A percentile compares a stretch with the other conserved stretches of the same genome.
Evolutionary conservation across 2,113 vertebrate species (phyloP).

Genomic region (Daubentonia madagascariensis): DNA sequence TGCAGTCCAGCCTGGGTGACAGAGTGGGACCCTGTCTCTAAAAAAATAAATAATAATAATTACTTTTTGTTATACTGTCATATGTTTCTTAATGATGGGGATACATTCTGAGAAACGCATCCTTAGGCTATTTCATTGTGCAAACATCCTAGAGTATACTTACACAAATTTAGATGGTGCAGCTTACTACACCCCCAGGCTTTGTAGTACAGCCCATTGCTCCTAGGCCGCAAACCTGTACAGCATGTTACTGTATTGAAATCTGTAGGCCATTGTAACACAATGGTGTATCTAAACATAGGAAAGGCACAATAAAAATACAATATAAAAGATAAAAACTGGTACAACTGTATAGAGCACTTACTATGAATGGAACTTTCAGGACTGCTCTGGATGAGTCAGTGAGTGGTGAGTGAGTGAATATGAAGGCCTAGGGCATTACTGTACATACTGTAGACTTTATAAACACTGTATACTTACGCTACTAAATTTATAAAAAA

Average conservation of each 20-base stretch:
- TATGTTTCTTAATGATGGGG: background rate
- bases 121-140: background rate
- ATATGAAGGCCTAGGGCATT: background rate
- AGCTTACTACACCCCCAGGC: background rate
- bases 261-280: background rate
- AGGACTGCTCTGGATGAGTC: background rate
- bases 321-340: background rate
- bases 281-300: background rate
- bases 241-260: background rate
- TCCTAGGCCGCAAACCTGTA: background rate
- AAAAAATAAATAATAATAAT: too few species aligned
- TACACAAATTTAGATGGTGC: background rate
- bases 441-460: background rate
- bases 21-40: too few species aligned
- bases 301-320: background rate
- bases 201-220: background rate
- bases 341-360: background rate
- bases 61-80: background rate
- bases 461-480: background rate
- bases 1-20: too few species aligned
- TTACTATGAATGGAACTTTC: background rate
- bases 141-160: background rate
- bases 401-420: background rate
- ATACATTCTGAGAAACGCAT: background rate
- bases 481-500: background rate